Base-by-base conservation (phyloP, 2,888 invertebrate genomes). In the Thymelicus sylvestris region DNA sequence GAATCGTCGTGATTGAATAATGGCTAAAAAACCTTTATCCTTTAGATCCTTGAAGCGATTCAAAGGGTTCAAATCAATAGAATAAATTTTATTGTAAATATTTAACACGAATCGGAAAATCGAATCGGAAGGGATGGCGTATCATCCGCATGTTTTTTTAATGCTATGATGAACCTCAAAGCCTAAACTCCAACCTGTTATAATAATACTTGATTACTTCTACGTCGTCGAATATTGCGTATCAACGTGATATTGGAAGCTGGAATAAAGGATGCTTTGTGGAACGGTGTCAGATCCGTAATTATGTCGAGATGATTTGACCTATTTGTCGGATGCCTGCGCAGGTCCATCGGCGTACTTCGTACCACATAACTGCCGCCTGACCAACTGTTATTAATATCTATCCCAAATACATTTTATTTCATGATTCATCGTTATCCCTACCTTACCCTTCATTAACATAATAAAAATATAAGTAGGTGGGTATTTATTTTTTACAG, bases 281-380 rank as follows among this genome's bases (percentile, higher is more conserved):
- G 48, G 38, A n/a, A 39, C 39, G 38, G 38, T 59, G 48, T 67
- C 60, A 50, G 60, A 59, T 19, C 44, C 60, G 67, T 59, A 67
- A 60, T 67, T 67, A 67, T 59, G 67, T 47, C 60, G 50, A 24
- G 61, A 67, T 67, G 48, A 67, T 67, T 67, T 67, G 67, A 67
- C 67, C 67, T 60, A 67, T 39, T 60, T 67, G 60, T 60, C 39
- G 15, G 48, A 60, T 13, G 59, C 47, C 59, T 66, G 66, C 66
- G 57, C 66, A 66, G 66, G 66, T 66, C 66, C 66, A 66, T 66
- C 39, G 39, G 66, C 66, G 57, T 44, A 38, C 57, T 59, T 55
- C 31, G 19, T 59, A 44, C 59, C 59, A 55, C 12, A 52, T 19
- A 15, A n/a, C 50, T n/a, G 48, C 48, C 8, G 44, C 10, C 12